A percentile compares a stretch with the other conserved stretches of the same genome.
Conservation (phyloP, 2,888 invertebrate genomes). For the Oligia fasciuncula region DNA sequence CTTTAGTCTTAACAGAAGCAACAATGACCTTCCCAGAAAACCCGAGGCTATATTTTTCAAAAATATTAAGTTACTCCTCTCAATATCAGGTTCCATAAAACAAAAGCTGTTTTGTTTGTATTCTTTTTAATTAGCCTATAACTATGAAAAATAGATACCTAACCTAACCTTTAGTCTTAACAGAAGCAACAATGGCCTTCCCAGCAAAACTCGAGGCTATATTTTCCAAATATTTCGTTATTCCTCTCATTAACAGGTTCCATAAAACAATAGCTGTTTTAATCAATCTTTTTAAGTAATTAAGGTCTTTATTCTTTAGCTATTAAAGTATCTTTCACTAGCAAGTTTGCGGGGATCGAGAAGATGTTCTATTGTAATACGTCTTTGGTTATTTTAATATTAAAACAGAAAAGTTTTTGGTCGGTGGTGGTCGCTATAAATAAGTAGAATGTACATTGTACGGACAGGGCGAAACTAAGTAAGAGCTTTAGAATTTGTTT, state of each 20-base stretch:
- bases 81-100: slow-evolving; percentile 12
- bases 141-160: background rate
- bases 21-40: background rate
- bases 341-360: slow-evolving; percentile 29
- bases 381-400: slow-evolving; percentile 47
- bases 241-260: slow-evolving; percentile 2
- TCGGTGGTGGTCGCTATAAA: slow-evolving; percentile 3
- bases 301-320: slow-evolving; percentile 50
- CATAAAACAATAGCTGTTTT: slow-evolving; percentile 33
- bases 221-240: background rate
- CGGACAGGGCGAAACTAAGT: background rate
- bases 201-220: too few relatives aligned
- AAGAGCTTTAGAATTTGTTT: slow-evolving; percentile 11
- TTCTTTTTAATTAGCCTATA: background rate
- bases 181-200: background rate
- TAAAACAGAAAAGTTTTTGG: slow-evolving; percentile 33
- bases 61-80: background rate
- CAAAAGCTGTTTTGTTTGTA: slow-evolving; percentile 26
- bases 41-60: background rate
- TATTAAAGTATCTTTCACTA: slow-evolving; percentile 24
- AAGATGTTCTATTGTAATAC: slow-evolving; percentile 23
- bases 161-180: background rate
- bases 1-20: background rate
- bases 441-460: slow-evolving; percentile 13
- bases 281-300: slow-evolving; percentile 58